Evolutionary conservation across 2,113 vertebrate species (phyloP).

Genomic region (Salvator merianae): DNA sequence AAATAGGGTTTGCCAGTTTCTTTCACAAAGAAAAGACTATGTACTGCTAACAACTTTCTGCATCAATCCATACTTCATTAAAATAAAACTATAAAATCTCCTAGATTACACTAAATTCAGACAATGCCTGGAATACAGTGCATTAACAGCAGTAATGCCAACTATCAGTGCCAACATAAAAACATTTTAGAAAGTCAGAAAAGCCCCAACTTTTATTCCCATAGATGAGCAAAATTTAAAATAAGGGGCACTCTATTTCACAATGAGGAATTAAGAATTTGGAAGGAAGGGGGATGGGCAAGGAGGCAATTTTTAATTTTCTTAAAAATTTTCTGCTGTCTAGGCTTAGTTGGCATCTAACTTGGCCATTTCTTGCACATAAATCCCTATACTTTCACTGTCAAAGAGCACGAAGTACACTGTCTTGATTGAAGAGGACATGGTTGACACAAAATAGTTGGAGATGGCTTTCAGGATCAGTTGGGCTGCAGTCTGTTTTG

Average conservation of each 20-base stretch:
- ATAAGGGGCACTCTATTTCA: slow-evolving; percentile 71
- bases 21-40: slow-evolving; percentile 70
- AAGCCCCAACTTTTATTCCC: slow-evolving; percentile 70
- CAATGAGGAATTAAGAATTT: slow-evolving; percentile 57
- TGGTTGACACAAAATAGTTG: slow-evolving; percentile 97
- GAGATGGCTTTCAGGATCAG: slow-evolving; percentile 98
- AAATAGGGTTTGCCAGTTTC: slow-evolving; percentile 72
- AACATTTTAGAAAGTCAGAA: slow-evolving; percentile 76
- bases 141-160: slow-evolving; percentile 83
- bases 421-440: slow-evolving; percentile 98
- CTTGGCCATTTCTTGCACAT: slow-evolving; percentile 98
- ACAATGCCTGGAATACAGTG: slow-evolving; percentile 78
- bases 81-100: slow-evolving; percentile 85
- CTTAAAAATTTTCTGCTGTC: slow-evolving; percentile 33
- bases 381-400: slow-evolving; percentile 98
- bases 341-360: slow-evolving; percentile 88
- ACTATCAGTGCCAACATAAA: slow-evolving; percentile 84
- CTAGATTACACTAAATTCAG: slow-evolving; percentile 82
- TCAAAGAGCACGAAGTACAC: slow-evolving; percentile 98
- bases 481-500: slow-evolving; percentile 97
- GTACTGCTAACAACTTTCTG: slow-evolving; percentile 70
- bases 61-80: slow-evolving; percentile 73
- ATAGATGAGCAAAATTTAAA: slow-evolving; percentile 74
- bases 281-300: slow-evolving; percentile 35
- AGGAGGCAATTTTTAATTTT: slow-evolving; percentile 30